Evolutionary conservation across 2,888 invertebrate species (phyloP).

Genomic region (Tachina fera): DNA sequence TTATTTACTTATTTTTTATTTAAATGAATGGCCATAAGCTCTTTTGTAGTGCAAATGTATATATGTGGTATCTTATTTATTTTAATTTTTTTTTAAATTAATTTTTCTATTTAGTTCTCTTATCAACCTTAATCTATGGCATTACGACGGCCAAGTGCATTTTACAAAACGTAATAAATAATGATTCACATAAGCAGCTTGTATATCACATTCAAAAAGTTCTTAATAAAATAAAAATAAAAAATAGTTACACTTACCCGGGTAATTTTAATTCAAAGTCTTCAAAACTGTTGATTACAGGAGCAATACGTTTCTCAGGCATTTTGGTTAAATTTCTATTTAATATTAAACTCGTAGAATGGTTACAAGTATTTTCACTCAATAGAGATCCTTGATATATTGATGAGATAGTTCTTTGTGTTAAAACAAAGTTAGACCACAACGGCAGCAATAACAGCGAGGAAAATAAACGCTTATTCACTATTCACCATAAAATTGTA

Average conservation of each 20-base stretch:
- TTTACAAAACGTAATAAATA: slow-evolving; percentile 23
- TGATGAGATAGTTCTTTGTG: slow-evolving; percentile 50
- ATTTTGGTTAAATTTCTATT: slow-evolving; percentile 73
- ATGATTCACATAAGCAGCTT: slow-evolving; percentile 22
- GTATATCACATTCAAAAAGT: background rate
- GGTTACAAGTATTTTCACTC: slow-evolving; percentile 8
- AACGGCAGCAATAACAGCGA: slow-evolving; percentile 64
- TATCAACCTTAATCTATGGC: slow-evolving; percentile 28
- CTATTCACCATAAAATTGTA: slow-evolving; percentile 39
- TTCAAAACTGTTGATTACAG: slow-evolving; percentile 77
- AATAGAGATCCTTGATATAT: slow-evolving; percentile 26
- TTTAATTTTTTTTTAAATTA: slow-evolving; percentile 4
- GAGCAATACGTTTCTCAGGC: slow-evolving; percentile 77
- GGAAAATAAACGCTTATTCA: slow-evolving; percentile 67
- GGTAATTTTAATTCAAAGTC: slow-evolving; percentile 79
- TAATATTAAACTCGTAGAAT: background rate
- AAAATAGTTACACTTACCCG: slow-evolving; percentile 76
- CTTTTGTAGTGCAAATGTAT: too few relatives aligned
- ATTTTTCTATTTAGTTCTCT: slow-evolving; percentile 7
- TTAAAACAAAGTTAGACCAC: slow-evolving; percentile 64
- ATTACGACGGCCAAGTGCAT: slow-evolving; percentile 39
- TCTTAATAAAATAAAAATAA: background rate
- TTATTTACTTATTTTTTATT: background rate
- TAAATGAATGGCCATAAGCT: background rate
- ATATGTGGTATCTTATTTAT: background rate